These are phyloP conservation scores for Schmidtea mediterranea DNA, from an alignment of 1,140 invertebrate species.

Conservation along the genomic window DNA sequence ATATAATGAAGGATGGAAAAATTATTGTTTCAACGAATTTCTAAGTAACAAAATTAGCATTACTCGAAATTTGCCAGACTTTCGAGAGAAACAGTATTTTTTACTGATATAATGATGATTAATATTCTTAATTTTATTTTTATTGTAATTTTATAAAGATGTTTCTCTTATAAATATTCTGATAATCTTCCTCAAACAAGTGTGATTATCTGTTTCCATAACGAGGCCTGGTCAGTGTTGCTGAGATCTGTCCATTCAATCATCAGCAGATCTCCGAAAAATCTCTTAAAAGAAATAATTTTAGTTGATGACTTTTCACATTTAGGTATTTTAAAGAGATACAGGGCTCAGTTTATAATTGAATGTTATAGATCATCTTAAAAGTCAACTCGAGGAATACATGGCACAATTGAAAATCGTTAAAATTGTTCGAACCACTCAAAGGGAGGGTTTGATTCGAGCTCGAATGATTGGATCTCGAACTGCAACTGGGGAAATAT, in stretches of 20 bases:
- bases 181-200: neutral
- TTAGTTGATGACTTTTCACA: slow-evolving; percentile 1
- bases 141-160: too few species aligned
- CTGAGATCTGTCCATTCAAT: slow-evolving; percentile 56
- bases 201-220: slow-evolving; percentile 67
- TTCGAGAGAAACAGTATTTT: neutral
- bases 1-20: neutral
- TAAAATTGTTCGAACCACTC: slow-evolving; percentile 33
- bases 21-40: neutral
- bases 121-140: neutral
- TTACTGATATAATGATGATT: neutral
- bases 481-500: slow-evolving; percentile 49
- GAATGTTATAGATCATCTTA: neutral
- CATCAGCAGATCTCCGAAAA: slow-evolving; percentile 46
- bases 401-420: slow-evolving; percentile 9
- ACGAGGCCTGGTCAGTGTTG: slow-evolving; percentile 68
- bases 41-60: neutral
- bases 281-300: slow-evolving; percentile 33
- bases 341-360: neutral
- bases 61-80: neutral
- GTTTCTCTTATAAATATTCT: neutral
- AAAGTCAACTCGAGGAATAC: slow-evolving; percentile 7
- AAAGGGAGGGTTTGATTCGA: slow-evolving; percentile 67
- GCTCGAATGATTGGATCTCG: slow-evolving; percentile 61
- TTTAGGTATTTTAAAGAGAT: neutral